A percentile compares a stretch with the other conserved stretches of the same genome.
phyloP scores from a whole-genome alignment of 1,140 invertebrate genomes.

The Orchestia grillus region DNA sequence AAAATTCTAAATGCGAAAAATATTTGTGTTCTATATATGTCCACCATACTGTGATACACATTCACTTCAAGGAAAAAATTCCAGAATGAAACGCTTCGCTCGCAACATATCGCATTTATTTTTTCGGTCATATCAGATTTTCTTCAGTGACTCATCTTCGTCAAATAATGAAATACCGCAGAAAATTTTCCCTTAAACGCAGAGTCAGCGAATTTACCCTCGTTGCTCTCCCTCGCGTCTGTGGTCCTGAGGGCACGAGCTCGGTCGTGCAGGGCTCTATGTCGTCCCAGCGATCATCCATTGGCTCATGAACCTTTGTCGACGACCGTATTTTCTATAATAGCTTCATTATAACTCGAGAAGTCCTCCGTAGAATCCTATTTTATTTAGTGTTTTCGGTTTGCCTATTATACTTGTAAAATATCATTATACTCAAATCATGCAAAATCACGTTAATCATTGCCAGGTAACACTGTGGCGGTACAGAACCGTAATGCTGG shows the following conservation, averaged over 20 bases:
- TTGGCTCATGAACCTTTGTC: too few species aligned
- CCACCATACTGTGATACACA: neutral
- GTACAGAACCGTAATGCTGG: too few species aligned
- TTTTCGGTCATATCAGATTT: neutral
- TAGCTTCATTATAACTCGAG: too few species aligned
- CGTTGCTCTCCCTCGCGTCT: neutral
- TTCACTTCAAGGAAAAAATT: neutral
- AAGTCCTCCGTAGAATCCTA: too few species aligned
- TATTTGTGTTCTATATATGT: neutral
- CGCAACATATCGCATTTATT: neutral
- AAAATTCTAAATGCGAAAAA: neutral
- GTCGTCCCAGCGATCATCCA: neutral
- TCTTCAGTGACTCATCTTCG: neutral
- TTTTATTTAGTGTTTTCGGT: too few species aligned
- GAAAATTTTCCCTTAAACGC: neutral
- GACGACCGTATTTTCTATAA: too few species aligned
- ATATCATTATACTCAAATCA: too few species aligned
- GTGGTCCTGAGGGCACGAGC: neutral
- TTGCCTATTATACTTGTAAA: too few species aligned
- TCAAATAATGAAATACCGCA: neutral
- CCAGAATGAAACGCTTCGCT: neutral
- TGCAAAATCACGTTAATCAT: too few species aligned
- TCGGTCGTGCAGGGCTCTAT: neutral
- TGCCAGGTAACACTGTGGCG: too few species aligned
- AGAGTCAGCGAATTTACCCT: neutral